Evolutionary conservation across 2,113 vertebrate genomes (phyloP).

Genomic region (Butorides virescens): DNA sequence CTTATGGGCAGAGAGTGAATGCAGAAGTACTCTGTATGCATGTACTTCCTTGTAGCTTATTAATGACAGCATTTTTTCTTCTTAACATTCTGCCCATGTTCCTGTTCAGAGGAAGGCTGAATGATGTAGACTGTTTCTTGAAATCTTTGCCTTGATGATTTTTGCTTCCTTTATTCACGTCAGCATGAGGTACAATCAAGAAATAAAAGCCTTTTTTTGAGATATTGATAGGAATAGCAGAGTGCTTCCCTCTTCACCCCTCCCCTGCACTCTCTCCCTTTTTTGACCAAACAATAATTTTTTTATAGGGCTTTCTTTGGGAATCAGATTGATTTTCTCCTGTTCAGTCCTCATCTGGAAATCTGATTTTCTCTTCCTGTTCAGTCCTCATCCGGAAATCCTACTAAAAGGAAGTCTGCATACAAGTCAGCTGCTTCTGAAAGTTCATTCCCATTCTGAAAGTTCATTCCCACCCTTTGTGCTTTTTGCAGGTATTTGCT

Average conservation of each 20-base stretch:
- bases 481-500: neutral
- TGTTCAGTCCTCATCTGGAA: neutral
- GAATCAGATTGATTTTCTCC: constrained; percentile 10
- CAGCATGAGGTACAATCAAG: constrained; percentile 28
- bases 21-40: constrained; percentile 36
- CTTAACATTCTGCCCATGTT: constrained; percentile 55
- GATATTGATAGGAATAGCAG: neutral
- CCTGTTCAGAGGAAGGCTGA: constrained; percentile 42
- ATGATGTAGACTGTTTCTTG: constrained; percentile 51
- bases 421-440: neutral
- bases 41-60: constrained; percentile 35
- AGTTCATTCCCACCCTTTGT: neutral
- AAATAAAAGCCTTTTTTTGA: constrained; percentile 28
- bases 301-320: neutral
- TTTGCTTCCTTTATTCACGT: constrained; percentile 16
- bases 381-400: neutral
- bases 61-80: constrained; percentile 46
- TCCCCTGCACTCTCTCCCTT: neutral
- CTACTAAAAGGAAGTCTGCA: neutral
- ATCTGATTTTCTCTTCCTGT: constrained; percentile 10
- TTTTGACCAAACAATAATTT: neutral
- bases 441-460: neutral
- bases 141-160: constrained; percentile 39
- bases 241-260: neutral
- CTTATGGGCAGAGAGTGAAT: neutral